Evolutionary conservation across 1,140 invertebrate species (phyloP), one percentile per base, ranked within the genome.

Genomic region (Drosophila pruinosa): DNA sequence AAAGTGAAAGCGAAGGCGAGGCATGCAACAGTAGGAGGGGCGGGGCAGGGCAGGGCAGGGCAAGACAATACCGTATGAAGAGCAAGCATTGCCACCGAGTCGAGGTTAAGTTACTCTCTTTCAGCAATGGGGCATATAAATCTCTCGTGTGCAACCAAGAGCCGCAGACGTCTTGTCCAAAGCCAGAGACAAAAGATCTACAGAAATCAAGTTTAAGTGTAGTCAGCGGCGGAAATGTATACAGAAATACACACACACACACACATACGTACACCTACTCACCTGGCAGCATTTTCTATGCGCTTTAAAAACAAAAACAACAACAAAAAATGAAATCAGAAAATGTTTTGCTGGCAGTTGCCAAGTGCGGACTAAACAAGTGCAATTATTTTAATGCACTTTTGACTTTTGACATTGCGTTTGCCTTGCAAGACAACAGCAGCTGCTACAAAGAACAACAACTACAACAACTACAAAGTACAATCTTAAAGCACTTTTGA

Each of bases 361-460:
- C 61, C 64, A 48, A 69, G 79, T 61, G 53, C 34, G 52, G 57
- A 64, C 70, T 71, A 74, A 89, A 72, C 88, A 77, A 85, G 80
- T 82, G 89, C 89, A 90, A 90, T 90, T 90, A 90, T 90, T 90
- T 90, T 90, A 90, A 90, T 90, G 89, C 78, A 90, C 89, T 89
- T 90, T 90, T 90, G 89, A 90, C 75, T 88, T 90, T 77, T 90
- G 83, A 89, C 89, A 88, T 90, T 52, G 72, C 79, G 19, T n/a
- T n/a, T n/a, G n/a, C n/a, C n/a, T n/a, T n/a, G n/a, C n/a, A 62
- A 65, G 74, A 72, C 80, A 72, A 53, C 67, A 48, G 21, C 53
- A 22, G 38, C 34, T 39, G 21, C 64, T 12, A 21, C 10, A 14
- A 14, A 10, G 15, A 26, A 43, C 5, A 4, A 28, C 26, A 28